phyloP scores from a whole-genome alignment of 2,888 invertebrate species.

The Biston stratarius region DNA sequence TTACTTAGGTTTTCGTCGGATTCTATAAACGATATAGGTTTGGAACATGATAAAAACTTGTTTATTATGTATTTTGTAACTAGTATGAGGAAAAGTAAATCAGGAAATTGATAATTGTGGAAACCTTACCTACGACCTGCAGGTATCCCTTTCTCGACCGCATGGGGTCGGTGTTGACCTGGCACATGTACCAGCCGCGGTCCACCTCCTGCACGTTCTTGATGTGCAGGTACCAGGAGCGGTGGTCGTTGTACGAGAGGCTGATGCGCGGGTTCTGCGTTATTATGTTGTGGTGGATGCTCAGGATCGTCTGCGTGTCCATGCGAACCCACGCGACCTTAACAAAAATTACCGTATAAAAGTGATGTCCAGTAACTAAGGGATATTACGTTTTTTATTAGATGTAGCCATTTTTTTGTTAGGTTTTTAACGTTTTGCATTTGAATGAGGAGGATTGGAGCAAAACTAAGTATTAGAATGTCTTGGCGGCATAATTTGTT shows the following conservation, averaged over 20 bases:
- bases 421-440: too few relatives aligned
- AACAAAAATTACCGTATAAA: slow-evolving; percentile 15
- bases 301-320: slow-evolving; percentile 96
- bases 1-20: background rate
- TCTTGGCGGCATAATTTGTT: too few relatives aligned
- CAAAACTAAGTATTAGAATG: too few relatives aligned
- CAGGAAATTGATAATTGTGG: too few relatives aligned
- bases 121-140: slow-evolving; percentile 93
- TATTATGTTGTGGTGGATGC: slow-evolving; percentile 96
- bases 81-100: too few relatives aligned
- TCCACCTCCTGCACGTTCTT: slow-evolving; percentile 95
- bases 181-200: slow-evolving; percentile 97
- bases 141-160: slow-evolving; percentile 94
- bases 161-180: slow-evolving; percentile 97
- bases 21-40: background rate
- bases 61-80: background rate
- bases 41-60: background rate
- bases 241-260: slow-evolving; percentile 94
- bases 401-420: too few relatives aligned
- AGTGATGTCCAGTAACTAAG: too few relatives aligned
- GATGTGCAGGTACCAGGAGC: slow-evolving; percentile 96
- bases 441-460: too few relatives aligned
- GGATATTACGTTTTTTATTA: too few relatives aligned
- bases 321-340: slow-evolving; percentile 97
- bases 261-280: slow-evolving; percentile 96